Evolutionary conservation across 2,888 invertebrate species (phyloP), one percentile per base, ranked within the genome.

Genomic region (Phania funesta): DNA sequence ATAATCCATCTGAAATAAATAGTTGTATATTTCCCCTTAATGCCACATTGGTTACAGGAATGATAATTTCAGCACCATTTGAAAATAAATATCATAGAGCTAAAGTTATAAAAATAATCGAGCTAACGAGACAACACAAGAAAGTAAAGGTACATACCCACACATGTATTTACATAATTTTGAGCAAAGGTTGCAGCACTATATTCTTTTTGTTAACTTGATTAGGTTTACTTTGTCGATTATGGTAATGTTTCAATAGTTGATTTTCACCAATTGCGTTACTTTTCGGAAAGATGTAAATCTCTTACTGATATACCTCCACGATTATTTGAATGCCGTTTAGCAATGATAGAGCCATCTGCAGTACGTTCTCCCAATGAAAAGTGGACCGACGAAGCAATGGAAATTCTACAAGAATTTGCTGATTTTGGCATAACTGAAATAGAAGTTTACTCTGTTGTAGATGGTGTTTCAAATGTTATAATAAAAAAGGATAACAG

Each of bases 201-300:
- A 20, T n/a, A 18, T 29, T 16, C 2, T 18, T 48, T 24, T 41
- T 65, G 13, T 24, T 22, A 46, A 4, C n/a, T 13, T 87, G 87
- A 24, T 32, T 89, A 95, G 93, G 93, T 97, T 9, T 92, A 93
- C 68, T 97, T 95, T 88, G 93, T 97, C 62, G 98, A 98, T 91
- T 95, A 93, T 90, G 98, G 98, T 13, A 93, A 94, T 85, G 91
- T 89, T n/a, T 92, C 91, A 0, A 90, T 91, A 46, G 90, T 95
- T 44, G 87, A 89, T 64, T 84, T 88, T 62, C 86, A 90, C 64
- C 92, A 92, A 80, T 85, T 95, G 48, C 92, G 92, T 65, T 88
- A 90, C 2, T 86, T 92, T 56, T 85, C 88, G 1, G 82, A 83
- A 3, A 83, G 83, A 62, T 83, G 88, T 0, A 76, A 86, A 9